phyloP scores from a whole-genome alignment of 2,797 vertebrate genomes.

The Pseudocheirus occidentalis region DNA sequence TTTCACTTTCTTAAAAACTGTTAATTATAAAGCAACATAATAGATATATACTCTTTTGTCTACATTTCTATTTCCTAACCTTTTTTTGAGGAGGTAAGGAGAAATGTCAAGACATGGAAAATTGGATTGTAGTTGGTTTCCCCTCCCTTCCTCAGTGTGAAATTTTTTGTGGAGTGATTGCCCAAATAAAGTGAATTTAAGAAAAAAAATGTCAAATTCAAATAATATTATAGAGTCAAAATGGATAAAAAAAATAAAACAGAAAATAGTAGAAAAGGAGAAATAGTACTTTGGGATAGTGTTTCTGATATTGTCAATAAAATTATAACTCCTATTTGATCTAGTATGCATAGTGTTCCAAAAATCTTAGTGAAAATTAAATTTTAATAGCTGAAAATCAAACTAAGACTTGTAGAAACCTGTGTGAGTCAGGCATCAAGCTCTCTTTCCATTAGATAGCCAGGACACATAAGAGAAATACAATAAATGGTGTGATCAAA shows the following conservation, averaged over 20 bases:
- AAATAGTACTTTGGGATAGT: not conserved
- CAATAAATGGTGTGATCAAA: not conserved
- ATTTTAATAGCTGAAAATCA: not conserved
- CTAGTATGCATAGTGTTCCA: not conserved
- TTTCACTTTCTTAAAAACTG: not conserved
- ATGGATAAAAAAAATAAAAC: not conserved
- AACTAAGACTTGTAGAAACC: not conserved
- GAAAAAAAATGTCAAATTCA: not conserved
- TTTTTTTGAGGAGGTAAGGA: conserved; percentile 17
- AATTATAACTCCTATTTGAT: not conserved
- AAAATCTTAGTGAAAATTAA: not conserved
- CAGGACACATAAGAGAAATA: not conserved
- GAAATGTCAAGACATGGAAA: conserved; percentile 16
- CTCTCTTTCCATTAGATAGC: not conserved
- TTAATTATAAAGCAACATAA: not conserved
- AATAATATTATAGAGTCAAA: not conserved
- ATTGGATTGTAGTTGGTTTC: conserved; percentile 12
- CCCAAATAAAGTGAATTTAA: conserved; percentile 33
- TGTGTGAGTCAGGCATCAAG: not conserved
- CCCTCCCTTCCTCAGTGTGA: conserved; percentile 19
- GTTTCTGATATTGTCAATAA: not conserved
- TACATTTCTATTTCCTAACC: conserved; percentile 36
- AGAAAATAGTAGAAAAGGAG: not conserved
- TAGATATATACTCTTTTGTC: conserved; percentile 28
- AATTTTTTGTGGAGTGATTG: conserved; percentile 32